Base-by-base conservation (phyloP, 1,140 invertebrate species). In the Pteromalus puparum region DNA sequence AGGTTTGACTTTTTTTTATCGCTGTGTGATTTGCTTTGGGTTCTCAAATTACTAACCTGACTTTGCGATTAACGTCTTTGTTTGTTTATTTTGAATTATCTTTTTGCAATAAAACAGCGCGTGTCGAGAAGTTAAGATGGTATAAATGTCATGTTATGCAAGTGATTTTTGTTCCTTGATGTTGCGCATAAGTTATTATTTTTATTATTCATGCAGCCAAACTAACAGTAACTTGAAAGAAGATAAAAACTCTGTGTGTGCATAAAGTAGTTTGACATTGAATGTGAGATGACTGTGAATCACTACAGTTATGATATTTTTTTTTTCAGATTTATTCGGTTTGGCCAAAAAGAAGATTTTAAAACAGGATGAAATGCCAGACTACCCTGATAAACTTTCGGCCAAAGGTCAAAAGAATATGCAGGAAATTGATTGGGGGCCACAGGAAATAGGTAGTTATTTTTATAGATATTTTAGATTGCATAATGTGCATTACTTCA, bases 281-380 rank as follows among this genome's bases (percentile, higher is more conserved):
- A 13, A 70, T 70, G 7, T 21, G 53, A 9, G 7, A 42, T 7
- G 7, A 42, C 38, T 42, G 38, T 42, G 38, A 42, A 42, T 42
- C 10, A 42, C 53, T 21, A 21, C 53, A 61, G 21, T n/a, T n/a
- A n/a, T 61, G 6, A 53, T 53, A 18, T 7, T n/a, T 61, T 61
- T 61, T 21, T 61, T 92, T 93, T 21, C 87, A 96, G 96, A 96
- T 90, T 95, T 98, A 82, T 96, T 98, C 90, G 97, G 96, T 30
- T 98, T 97, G 93, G 97, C 97, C 0, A 98, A 98, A 88, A 98
- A 97, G 88, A 98, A 97, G 89, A 97, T 98, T 81, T 93, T 97
- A 18, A 97, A 97, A 89, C 94, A 95, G 87, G 96, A 97, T 81
- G 96, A 97, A 85, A 93, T 93, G 28, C 91, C 93, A 94, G 92